Evolutionary conservation across 1,140 invertebrate genomes (phyloP).

Genomic region (Drosophila jambulina): DNA sequence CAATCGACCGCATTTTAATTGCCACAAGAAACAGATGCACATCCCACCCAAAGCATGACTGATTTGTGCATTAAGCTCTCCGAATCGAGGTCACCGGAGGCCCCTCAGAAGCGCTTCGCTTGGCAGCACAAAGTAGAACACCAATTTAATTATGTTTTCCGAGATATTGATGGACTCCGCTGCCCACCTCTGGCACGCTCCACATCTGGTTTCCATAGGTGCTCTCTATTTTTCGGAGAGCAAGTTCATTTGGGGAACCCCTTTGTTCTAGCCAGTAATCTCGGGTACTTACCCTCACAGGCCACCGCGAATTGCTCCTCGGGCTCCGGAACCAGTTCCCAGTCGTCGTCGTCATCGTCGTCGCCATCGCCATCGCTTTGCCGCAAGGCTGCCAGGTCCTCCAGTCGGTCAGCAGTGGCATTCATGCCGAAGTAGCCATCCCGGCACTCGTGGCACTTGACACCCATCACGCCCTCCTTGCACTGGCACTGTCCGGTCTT

Average conservation of each 20-base stretch:
- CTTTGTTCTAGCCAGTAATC: conserved; percentile 59
- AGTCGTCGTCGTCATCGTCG: conserved; percentile 54
- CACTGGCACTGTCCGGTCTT: conserved; percentile 92
- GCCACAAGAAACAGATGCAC: conserved; percentile 35
- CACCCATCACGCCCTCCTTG: conserved; percentile 90
- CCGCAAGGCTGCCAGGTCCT: conserved; percentile 62
- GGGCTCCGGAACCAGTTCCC: conserved; percentile 51
- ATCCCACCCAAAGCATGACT: conserved; percentile 43
- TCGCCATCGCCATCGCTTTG: conserved; percentile 49
- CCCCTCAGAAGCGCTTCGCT: conserved; percentile 27
- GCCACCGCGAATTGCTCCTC: conserved; percentile 52
- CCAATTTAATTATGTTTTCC: conserved; percentile 65
- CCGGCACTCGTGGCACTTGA: conserved; percentile 92
- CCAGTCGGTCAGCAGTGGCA: conserved; percentile 68
- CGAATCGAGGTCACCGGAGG: conserved; percentile 42
- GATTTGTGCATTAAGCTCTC: conserved; percentile 60
- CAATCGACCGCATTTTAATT: conserved; percentile 22
- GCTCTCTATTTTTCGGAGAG: conserved; percentile 30
- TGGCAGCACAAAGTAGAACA: conserved; percentile 38
- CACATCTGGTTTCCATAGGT: conserved; percentile 65
- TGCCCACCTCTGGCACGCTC: conserved; percentile 16
- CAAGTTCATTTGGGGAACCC: conserved; percentile 30
- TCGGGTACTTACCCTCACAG: conserved; percentile 73
- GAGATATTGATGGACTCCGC: conserved; percentile 44
- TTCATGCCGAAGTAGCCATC: conserved; percentile 92